A percentile compares a stretch with the other conserved stretches of the same genome.
Conservation (phyloP, 2,888 invertebrate species). For the Notocelia uddmanniana region DNA sequence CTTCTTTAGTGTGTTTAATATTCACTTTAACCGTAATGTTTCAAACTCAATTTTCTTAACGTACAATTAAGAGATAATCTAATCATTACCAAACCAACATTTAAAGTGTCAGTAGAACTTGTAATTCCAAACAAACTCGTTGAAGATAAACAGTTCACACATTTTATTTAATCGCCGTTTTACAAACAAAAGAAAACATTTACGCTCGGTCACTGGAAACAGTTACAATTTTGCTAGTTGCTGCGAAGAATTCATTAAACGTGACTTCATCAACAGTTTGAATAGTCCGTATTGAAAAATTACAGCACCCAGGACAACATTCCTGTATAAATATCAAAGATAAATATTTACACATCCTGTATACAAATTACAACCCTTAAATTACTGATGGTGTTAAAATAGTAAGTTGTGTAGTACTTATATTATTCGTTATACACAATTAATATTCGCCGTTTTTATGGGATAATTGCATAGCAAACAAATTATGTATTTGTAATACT, state of each 20-base stretch:
- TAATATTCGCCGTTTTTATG: too few relatives aligned
- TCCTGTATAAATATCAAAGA: not conserved
- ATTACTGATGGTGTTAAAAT: too few relatives aligned
- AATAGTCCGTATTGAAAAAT: not conserved
- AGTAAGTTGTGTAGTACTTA: too few relatives aligned
- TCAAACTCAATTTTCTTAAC: slow-evolving; percentile 13
- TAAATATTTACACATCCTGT: too few relatives aligned
- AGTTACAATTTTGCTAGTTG: slow-evolving; percentile 13
- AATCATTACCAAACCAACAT: slow-evolving; percentile 18
- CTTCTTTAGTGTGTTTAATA: too few relatives aligned
- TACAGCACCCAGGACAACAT: not conserved
- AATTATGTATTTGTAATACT: too few relatives aligned
- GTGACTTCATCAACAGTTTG: not conserved
- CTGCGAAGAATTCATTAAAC: not conserved
- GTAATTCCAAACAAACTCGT: slow-evolving; percentile 32
- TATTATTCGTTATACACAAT: too few relatives aligned
- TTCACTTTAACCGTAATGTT: not conserved
- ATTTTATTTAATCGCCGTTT: slow-evolving; percentile 34
- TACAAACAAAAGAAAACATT: slow-evolving; percentile 38
- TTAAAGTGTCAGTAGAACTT: slow-evolving; percentile 9
- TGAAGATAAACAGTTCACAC: slow-evolving; percentile 41
- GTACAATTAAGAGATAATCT: slow-evolving; percentile 22
- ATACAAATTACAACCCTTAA: too few relatives aligned
- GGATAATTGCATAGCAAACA: too few relatives aligned
- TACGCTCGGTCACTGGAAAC: slow-evolving; percentile 23